Base-by-base conservation (phyloP, 2,113 vertebrate species). In the Geococcyx californianus region DNA sequence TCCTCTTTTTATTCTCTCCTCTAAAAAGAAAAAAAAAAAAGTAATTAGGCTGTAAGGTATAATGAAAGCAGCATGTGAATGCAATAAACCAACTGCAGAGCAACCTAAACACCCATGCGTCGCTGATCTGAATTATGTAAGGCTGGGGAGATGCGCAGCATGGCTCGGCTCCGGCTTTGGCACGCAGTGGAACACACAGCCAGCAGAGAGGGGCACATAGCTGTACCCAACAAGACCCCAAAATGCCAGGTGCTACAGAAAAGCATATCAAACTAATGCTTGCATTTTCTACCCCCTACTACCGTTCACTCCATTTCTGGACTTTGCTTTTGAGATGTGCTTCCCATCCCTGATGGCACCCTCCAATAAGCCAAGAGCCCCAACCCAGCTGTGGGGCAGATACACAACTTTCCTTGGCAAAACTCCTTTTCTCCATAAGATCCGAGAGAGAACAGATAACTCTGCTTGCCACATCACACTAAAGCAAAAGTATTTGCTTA, bases 31-130 rank as follows among this genome's bases (percentile, higher is more conserved):
- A 83, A 67, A 68, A 44, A 68, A 59, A 44, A 34, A 40, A 3
- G 1, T 25, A 63, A 26, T 67, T 83, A 51, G 29, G 8, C 80
- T 72, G 38, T 42, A 90, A 95, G 91, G 87, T 96, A 95, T 97
- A 97, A 97, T 91, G 87, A 96, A 97, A 97, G 74, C 97, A 97
- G 70, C 87, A 96, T 94, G 92, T 31, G 67, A 91, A 73, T 45
- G 63, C 81, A 91, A 91, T 73, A 82, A 97, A 70, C 75, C 64
- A 87, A 85, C 62, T 91, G 86, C 86, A 88, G 75, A 95, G 49
- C 79, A 89, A 82, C 82, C 68, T 82, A 90, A 84, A 90, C 93
- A 56, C 38, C 75, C 88, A 47, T 5, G 33, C 82, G 91, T 24
- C 38, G 82, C 84, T 87, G 92, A 70, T 84, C 25, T 58, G 59